Evolutionary conservation across 2,797 vertebrate genomes (phyloP).

Genomic region (Rhynchonycteris naso): DNA sequence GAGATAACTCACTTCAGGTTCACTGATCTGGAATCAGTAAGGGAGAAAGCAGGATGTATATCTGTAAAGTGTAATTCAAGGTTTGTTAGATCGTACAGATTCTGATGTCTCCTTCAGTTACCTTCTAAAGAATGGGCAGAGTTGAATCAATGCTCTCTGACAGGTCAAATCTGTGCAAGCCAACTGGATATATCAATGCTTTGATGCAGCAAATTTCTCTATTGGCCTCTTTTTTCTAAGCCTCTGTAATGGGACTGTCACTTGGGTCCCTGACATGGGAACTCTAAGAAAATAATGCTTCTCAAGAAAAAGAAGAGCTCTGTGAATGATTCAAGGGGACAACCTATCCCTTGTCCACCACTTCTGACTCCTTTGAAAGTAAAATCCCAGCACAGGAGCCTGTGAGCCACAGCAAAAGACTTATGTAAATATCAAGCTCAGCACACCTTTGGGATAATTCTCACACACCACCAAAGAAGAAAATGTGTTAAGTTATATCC

Average conservation of each 20-base stretch:
- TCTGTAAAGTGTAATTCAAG: slow-evolving; percentile 5
- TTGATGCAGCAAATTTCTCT: slow-evolving; percentile 46
- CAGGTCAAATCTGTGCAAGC: slow-evolving; percentile 58
- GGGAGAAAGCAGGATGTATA: background rate
- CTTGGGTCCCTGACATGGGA: background rate
- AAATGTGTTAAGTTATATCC: background rate
- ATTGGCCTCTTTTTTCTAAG: slow-evolving; percentile 42
- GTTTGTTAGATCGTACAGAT: background rate
- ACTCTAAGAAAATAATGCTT: slow-evolving; percentile 38
- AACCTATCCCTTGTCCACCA: background rate
- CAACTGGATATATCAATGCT: slow-evolving; percentile 31
- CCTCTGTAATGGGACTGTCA: slow-evolving; percentile 50
- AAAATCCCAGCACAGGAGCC: background rate
- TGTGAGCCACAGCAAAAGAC: background rate
- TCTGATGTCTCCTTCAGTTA: slow-evolving; percentile 55
- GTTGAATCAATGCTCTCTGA: slow-evolving; percentile 45
- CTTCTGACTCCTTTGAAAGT: slow-evolving; percentile 13
- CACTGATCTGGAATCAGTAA: background rate
- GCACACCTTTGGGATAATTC: background rate
- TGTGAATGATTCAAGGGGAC: background rate
- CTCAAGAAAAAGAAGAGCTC: background rate
- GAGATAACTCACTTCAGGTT: background rate
- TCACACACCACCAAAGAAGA: background rate
- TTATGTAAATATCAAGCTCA: background rate
- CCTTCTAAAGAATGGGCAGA: slow-evolving; percentile 51